Evolutionary conservation across 2,113 vertebrate genomes (phyloP).

Genomic region (Apeltes quadracus): DNA sequence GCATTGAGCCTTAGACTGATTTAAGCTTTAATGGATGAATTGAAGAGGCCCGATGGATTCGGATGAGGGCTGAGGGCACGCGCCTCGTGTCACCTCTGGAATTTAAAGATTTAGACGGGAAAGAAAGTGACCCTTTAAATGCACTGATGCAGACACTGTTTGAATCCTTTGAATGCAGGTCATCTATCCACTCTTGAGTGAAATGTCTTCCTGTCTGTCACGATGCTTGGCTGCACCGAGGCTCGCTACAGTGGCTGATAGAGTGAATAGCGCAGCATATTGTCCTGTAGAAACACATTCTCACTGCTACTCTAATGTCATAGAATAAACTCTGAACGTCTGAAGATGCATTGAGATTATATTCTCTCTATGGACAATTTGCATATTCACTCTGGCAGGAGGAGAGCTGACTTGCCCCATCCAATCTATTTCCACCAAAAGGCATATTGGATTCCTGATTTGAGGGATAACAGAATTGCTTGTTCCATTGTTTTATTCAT

Average conservation of each 20-base stretch:
- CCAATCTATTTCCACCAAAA: constrained; percentile 45
- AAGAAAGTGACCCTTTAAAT: not conserved
- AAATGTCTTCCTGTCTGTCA: constrained; percentile 24
- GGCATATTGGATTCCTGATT: constrained; percentile 51
- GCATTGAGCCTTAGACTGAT: constrained; percentile 47
- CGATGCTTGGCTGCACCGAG: constrained; percentile 16
- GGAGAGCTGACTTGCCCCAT: constrained; percentile 31
- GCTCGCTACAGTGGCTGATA: constrained; percentile 12
- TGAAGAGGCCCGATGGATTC: constrained; percentile 24
- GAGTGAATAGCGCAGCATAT: constrained; percentile 7
- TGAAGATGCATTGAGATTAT: constrained; percentile 27
- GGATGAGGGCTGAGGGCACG: constrained; percentile 17
- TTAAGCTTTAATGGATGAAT: constrained; percentile 49
- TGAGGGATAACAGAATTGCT: constrained; percentile 44
- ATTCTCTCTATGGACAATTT: constrained; percentile 46
- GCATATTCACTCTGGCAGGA: constrained; percentile 48
- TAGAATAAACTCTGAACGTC: constrained; percentile 10
- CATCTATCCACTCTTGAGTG: not conserved
- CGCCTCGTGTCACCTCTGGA: constrained; percentile 8
- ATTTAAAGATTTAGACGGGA: not conserved
- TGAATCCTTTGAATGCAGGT: constrained; percentile 12
- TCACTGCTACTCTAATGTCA: constrained; percentile 9
- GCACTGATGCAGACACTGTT: not conserved
- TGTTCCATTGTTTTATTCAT: constrained; percentile 33
- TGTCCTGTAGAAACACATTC: constrained; percentile 28